phyloP scores from a whole-genome alignment of 2,797 vertebrate species.

The Peromyscus aztecus region DNA sequence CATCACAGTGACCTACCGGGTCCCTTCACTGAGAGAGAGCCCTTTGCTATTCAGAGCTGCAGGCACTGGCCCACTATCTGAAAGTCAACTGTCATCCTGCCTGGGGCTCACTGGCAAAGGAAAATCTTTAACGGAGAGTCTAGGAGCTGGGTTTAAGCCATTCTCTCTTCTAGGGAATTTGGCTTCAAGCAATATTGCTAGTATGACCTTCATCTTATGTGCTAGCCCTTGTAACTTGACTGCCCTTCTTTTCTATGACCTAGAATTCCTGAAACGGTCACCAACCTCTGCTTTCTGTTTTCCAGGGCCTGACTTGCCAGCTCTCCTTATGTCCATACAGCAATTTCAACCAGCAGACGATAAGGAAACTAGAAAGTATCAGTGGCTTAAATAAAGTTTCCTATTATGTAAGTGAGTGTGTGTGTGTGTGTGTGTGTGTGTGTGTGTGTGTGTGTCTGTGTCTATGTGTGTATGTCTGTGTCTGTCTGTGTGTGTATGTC shows the following conservation, averaged over 20 bases:
- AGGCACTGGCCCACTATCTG: not conserved
- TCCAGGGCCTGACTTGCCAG: not conserved
- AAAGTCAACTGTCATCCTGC: not conserved
- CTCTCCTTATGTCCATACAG: not conserved
- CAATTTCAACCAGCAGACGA: not conserved
- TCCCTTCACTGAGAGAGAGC: not conserved
- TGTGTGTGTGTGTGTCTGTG: not conserved
- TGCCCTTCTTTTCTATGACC: not conserved
- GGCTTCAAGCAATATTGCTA: not conserved
- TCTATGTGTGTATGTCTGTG: not conserved
- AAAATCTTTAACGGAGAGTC: not conserved
- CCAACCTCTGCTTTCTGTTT: not conserved
- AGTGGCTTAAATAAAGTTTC: slow-evolving; percentile 19
- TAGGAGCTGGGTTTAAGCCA: slow-evolving; percentile 27
- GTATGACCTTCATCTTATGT: not conserved
- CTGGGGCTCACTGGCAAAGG: not conserved
- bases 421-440: not conserved
- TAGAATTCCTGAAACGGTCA: slow-evolving; percentile 49
- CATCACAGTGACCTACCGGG: not conserved
- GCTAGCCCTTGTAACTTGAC: not conserved
- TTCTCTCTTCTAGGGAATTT: slow-evolving; percentile 11
- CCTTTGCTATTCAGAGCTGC: not conserved
- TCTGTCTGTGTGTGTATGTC: not conserved
- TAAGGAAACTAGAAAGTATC: not conserved
- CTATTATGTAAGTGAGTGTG: not conserved